Conservation (phyloP, 1,140 invertebrate species). For the Watersipora subatra region DNA sequence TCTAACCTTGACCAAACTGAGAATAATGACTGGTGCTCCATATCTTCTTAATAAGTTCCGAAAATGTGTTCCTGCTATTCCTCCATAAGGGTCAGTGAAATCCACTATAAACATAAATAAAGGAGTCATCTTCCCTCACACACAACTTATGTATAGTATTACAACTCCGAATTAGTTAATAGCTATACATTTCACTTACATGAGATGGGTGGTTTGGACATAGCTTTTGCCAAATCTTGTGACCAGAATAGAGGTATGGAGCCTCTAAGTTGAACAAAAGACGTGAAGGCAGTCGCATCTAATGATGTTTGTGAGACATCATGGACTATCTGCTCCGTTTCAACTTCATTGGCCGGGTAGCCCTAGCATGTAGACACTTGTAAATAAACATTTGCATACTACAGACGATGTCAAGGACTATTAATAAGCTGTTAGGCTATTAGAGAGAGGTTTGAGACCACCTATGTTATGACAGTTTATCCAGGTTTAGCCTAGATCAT, state of each 20-base stretch:
- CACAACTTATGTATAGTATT: no score
- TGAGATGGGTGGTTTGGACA: conserved; percentile 88
- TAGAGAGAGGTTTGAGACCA: no score
- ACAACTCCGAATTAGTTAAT: no score
- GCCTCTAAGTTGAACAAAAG: conserved; percentile 76
- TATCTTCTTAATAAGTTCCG: conserved; percentile 76
- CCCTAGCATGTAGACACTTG: no score
- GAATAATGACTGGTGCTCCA: conserved; percentile 77
- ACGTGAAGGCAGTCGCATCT: conserved; percentile 61
- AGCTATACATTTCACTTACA: no score
- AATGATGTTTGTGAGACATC: conserved; percentile 70
- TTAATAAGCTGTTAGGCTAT: no score
- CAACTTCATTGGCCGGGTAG: conserved; percentile 95
- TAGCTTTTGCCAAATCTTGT: conserved; percentile 90
- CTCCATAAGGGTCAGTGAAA: conserved; percentile 41
- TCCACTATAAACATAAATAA: conserved; percentile 31
- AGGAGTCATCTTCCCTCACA: neutral
- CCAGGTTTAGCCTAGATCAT: no score
- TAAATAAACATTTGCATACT: no score
- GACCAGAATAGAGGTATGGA: conserved; percentile 92
- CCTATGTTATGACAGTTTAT: no score
- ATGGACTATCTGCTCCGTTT: conserved; percentile 93
- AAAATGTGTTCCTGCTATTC: conserved; percentile 65
- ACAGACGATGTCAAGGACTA: no score
- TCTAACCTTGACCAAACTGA: conserved; percentile 75